Evolutionary conservation across 2,888 invertebrate species (phyloP).

Genomic region (Linnaemya tessellans): DNA sequence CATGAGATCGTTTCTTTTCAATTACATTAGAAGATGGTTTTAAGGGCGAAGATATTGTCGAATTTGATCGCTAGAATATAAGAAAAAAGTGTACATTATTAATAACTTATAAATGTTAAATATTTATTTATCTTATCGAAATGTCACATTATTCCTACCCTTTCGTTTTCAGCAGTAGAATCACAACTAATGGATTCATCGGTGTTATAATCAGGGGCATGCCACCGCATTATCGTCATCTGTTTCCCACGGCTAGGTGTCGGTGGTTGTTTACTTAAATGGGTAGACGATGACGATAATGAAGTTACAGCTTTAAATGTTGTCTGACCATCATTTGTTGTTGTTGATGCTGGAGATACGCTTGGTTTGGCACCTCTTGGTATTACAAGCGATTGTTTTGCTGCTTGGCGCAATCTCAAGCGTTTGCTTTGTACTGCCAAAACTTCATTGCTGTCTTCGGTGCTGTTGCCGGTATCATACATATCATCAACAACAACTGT

Average conservation of each 20-base stretch:
- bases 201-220: constrained; percentile 76
- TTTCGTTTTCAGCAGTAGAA: constrained; percentile 75
- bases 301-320: constrained; percentile 65
- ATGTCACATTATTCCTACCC: constrained; percentile 68
- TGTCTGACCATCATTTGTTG: constrained; percentile 61
- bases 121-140: background rate
- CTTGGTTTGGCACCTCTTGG: constrained; percentile 73
- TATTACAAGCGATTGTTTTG: constrained; percentile 61
- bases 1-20: constrained; percentile 69
- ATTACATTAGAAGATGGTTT: constrained; percentile 71
- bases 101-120: background rate
- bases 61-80: constrained; percentile 66
- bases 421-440: constrained; percentile 70
- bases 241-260: constrained; percentile 75
- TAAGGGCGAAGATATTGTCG: constrained; percentile 62
- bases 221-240: constrained; percentile 75
- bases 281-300: constrained; percentile 54
- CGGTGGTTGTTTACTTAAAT: constrained; percentile 72
- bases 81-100: background rate
- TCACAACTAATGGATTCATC: constrained; percentile 77
- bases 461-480: constrained; percentile 69
- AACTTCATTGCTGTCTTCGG: constrained; percentile 73
- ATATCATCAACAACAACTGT: constrained; percentile 45
- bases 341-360: constrained; percentile 56
- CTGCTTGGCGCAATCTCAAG: constrained; percentile 56